A percentile compares a stretch with the other conserved stretches of the same genome.
phyloP scores from a whole-genome alignment of 2,113 vertebrate genomes.

The Oryzias javanicus region DNA sequence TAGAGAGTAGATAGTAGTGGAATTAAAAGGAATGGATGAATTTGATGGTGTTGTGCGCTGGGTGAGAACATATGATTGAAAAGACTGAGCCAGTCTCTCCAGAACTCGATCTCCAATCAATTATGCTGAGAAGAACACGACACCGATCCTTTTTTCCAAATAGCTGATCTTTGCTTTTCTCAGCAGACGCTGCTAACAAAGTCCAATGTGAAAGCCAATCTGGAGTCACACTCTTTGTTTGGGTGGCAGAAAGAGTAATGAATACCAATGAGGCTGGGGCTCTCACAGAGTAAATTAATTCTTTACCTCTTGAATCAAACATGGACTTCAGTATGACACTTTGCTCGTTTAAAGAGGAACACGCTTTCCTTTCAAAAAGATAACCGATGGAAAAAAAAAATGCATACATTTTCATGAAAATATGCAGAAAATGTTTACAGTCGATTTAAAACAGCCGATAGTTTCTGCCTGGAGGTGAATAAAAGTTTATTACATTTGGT shows the following conservation, averaged over 20 bases:
- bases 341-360: too few species aligned
- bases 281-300: not conserved
- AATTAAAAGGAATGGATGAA: not conserved
- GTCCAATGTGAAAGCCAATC: slow-evolving; percentile 26
- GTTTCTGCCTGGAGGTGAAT: too few species aligned
- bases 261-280: slow-evolving; percentile 2
- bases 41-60: not conserved
- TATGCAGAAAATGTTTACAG: too few species aligned
- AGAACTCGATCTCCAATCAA: slow-evolving; percentile 31
- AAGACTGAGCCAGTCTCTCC: slow-evolving; percentile 47
- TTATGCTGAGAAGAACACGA: slow-evolving; percentile 35
- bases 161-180: slow-evolving; percentile 56
- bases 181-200: slow-evolving; percentile 39
- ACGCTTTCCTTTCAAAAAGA: too few species aligned
- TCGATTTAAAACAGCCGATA: too few species aligned
- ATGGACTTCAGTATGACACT: too few species aligned
- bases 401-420: too few species aligned
- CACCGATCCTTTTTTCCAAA: slow-evolving; percentile 31
- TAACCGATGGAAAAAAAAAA: too few species aligned
- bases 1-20: not conserved
- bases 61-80: slow-evolving; percentile 21
- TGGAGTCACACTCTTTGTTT: not conserved
- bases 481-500: too few species aligned
- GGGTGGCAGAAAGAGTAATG: slow-evolving; percentile 1
- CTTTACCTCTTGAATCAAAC: not conserved